Base-by-base conservation (phyloP, 1,140 invertebrate genomes). In the Procambarus virginalis region DNA sequence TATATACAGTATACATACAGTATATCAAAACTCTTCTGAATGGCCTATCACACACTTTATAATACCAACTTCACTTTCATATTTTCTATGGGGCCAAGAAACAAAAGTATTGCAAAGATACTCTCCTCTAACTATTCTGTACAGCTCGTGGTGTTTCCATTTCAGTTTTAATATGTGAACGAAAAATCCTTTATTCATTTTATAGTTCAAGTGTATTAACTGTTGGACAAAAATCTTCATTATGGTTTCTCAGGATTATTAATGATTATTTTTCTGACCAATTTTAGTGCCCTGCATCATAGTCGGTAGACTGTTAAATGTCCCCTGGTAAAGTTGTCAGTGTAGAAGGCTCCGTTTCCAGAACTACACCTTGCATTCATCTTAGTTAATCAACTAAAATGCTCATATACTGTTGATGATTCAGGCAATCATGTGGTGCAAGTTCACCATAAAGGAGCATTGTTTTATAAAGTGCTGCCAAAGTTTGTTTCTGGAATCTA, bases 21-120 rank as follows among this genome's bases (percentile, higher is more conserved):
- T 84, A 70, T 84, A 84, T 84, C 82, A 84, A 84, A 84, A 84
- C 82, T 84, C 82, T 84, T 73, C 60, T 84, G 34, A 22, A 68
- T 73, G 82, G 64, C 82, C 82, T 84, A 49, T 84, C 58, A 84
- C 68, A 49, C n/a, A 84, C 64, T 84, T 84, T 84, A 73, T 84
- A 84, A 84, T 68, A 83, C 68, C 60, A 60, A 84, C 49, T 84
- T 60, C 14, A 84, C 82, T 84, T 70, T 73, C 68, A 10, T 84
- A 73, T 68, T 70, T 84, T 84, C 73, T n/a, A 68, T 73, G 82
- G 82, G 82, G 82, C 82, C 82, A 84, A 84, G 68, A 84, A 84
- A 84, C 82, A 84, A 84, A 84, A 84, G 68, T 84, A 84, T 73
- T 70, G 68, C n/a, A 49, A 83, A 83, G 60, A 83, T 83, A 64